phyloP scores from a whole-genome alignment of 2,888 invertebrate species.

The Darwinula stevensoni region DNA sequence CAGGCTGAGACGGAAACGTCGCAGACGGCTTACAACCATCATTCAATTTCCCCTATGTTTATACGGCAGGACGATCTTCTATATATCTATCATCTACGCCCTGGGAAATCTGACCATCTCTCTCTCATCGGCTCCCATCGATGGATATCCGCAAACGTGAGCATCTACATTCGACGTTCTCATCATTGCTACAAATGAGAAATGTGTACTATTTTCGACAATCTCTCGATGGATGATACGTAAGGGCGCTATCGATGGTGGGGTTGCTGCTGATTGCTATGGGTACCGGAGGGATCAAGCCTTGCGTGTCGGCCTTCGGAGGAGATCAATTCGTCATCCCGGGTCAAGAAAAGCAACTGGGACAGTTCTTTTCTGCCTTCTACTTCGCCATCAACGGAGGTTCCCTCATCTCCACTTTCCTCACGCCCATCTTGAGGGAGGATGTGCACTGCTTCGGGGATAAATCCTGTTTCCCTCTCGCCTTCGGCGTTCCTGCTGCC shows the following conservation, averaged over 20 bases:
- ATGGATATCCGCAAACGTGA: conserved; percentile 10
- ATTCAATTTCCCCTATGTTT: too few species aligned
- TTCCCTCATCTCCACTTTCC: conserved; percentile 15
- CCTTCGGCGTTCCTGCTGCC: conserved; percentile 63
- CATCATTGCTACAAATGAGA: too few species aligned
- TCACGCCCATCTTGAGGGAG: conserved; percentile 17
- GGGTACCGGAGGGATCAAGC: conserved; percentile 18
- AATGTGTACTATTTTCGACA: not conserved
- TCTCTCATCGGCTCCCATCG: conserved; percentile 17
- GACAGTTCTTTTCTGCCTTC: conserved; percentile 16
- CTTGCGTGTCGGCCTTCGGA: conserved; percentile 18
- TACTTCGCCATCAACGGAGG: conserved; percentile 17
- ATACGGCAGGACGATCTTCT: conserved; percentile 44
- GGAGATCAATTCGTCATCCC: conserved; percentile 15
- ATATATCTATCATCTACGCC: conserved; percentile 58
- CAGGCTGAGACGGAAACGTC: too few species aligned
- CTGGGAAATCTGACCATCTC: conserved; percentile 49
- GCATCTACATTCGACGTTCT: too few species aligned
- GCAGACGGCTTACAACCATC: too few species aligned
- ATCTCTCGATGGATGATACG: too few species aligned
- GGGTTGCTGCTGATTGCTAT: conserved; percentile 15
- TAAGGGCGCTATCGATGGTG: conserved; percentile 14
- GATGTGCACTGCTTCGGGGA: conserved; percentile 11
- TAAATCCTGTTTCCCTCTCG: conserved; percentile 27
- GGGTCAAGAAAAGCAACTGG: conserved; percentile 13